A percentile compares a stretch with the other conserved stretches of the same genome.
These are phyloP conservation scores for Stratiomys singularior DNA, from an alignment of 2,888 invertebrate species.

Conservation along the genomic window DNA sequence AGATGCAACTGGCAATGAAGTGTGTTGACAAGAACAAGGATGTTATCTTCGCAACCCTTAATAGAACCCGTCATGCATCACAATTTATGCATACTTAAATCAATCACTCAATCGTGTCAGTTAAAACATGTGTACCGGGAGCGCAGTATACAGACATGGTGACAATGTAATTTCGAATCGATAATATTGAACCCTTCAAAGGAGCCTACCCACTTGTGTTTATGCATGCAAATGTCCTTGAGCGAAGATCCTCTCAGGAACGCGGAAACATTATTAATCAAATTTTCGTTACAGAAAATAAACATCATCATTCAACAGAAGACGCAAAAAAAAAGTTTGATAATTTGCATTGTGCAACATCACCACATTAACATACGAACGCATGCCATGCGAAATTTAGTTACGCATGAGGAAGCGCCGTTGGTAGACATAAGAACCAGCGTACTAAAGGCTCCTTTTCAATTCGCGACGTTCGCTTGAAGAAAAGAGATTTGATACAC, in stretches of 20 bases:
- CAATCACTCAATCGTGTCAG: constrained; percentile 40
- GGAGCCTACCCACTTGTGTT: not conserved
- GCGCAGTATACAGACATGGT: not conserved
- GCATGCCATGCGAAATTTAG: not conserved
- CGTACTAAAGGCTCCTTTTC: too few species aligned
- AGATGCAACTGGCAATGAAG: too few species aligned
- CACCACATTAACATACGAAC: not conserved
- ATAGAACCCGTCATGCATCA: not conserved
- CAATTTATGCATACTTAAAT: constrained; percentile 5
- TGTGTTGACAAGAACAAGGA: too few species aligned
- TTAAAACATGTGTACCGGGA: constrained; percentile 9
- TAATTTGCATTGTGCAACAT: not conserved
- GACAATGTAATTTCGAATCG: not conserved
- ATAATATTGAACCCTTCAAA: constrained; percentile 19
- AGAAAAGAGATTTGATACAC: too few species aligned
- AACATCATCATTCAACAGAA: not conserved
- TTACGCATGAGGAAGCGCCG: not conserved
- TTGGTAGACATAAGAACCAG: not conserved
- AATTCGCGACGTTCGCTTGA: not conserved
- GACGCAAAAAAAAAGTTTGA: not conserved
- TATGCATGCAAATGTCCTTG: not conserved
- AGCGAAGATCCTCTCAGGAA: not conserved
- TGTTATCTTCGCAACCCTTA: too few species aligned
- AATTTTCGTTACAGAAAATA: not conserved
- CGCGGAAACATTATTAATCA: not conserved